Base-by-base conservation (phyloP, 2,888 invertebrate genomes). In the Chrysotoxum bicinctum region DNA sequence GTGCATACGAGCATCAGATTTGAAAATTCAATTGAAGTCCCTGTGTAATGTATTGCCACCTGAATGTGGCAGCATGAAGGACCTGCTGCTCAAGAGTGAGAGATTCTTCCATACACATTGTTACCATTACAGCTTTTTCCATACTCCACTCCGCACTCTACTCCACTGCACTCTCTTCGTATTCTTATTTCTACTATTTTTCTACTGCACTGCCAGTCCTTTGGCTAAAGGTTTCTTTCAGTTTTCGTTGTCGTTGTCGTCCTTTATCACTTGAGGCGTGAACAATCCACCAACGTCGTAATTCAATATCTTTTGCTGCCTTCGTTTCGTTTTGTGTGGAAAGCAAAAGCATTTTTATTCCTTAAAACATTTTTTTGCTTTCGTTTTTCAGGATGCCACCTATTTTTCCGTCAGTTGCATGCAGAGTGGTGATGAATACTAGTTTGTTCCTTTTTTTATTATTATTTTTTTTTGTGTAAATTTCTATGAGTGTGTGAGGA, bases 351-450 rank as follows among this genome's bases (percentile, higher is more conserved):
- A 37, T 68, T 52, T 40, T 64, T 64, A 43, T 64, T 64, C 45
- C 30, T 32, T 64, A 14, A 32, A 45, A 37, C n/a, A n/a, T n/a
- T n/a, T n/a, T 35, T 23, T 14, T 37, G 35, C 10, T n/a, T 10
- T 37, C 26, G 45, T 68, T 68, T 45, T 50, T 60, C 62, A 12
- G 12, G 43, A 60, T 50, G 56, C 56, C 40, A 84, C 79, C 76
- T 85, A 85, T 85, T 85, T 85, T 85, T 58, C 81, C 76, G 81
- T 76, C 81, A 85, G 72, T 77, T 80, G 81, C 80, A 85, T 85
- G 80, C 85, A 85, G 76, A 85, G 72, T 68, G 56, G 64, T 80
- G 85, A 85, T 85, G 85, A 81, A 85, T 85, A 76, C 80, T 54
- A 45, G 30, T 77, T 73, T 76, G 64, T 62, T 54, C 45, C 8